A percentile compares a stretch with the other conserved stretches of the same genome.
These are phyloP conservation scores for Pimephales promelas DNA, from an alignment of 2,113 vertebrate genomes.

Conservation along the genomic window DNA sequence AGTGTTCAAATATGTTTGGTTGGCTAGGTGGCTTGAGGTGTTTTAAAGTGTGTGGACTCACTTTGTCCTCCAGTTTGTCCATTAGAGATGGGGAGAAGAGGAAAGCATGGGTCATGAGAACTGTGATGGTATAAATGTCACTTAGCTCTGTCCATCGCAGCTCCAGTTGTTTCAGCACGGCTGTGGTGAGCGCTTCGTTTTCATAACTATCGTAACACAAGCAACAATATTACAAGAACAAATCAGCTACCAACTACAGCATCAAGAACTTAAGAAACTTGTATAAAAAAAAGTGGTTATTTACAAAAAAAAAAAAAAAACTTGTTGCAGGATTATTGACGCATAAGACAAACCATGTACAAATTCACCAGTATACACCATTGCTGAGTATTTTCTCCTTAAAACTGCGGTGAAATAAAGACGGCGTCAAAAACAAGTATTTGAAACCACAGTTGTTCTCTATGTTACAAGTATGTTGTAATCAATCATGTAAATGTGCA, in stretches of 20 bases:
- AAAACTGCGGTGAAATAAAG: too few species aligned
- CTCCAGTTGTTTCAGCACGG: conserved; percentile 84
- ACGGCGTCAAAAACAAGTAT: too few species aligned
- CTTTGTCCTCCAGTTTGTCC: conserved; percentile 92
- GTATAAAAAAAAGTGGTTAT: not conserved
- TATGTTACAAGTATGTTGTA: too few species aligned
- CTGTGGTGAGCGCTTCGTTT: conserved; percentile 65
- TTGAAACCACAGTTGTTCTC: too few species aligned
- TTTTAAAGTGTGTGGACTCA: conserved; percentile 55
- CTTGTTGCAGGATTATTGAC: not conserved
- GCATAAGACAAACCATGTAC: too few species aligned
- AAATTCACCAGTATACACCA: too few species aligned
- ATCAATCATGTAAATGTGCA: too few species aligned
- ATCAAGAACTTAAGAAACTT: not conserved
- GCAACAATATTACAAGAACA: not conserved
- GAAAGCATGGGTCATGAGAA: conserved; percentile 73
- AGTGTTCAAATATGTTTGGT: not conserved
- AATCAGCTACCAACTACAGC: not conserved
- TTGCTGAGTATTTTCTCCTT: too few species aligned
- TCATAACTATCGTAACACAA: conserved; percentile 14
- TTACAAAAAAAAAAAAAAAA: too few species aligned
- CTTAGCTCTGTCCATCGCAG: conserved; percentile 89
- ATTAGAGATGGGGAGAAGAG: conserved; percentile 73
- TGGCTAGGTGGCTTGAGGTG: not conserved
- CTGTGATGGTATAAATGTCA: conserved; percentile 70